A percentile compares a stretch with the other conserved stretches of the same genome.
phyloP scores from a whole-genome alignment of 2,113 vertebrate genomes.

The Sisor rabdophorus region DNA sequence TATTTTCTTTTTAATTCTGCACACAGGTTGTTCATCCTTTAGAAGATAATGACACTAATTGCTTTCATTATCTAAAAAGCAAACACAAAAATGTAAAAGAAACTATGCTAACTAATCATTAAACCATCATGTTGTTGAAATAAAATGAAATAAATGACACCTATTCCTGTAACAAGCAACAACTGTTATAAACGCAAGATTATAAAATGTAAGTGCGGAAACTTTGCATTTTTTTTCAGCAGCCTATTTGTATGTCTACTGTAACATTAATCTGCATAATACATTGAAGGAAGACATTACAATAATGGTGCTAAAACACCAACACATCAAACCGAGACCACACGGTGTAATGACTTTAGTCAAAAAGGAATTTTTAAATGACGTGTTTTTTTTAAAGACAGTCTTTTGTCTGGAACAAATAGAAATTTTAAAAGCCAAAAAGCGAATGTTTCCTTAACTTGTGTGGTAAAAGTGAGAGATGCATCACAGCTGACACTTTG shows the following conservation, averaged over 20 bases:
- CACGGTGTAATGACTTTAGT: no score
- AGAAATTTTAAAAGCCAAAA: neutral
- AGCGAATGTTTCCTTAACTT: neutral
- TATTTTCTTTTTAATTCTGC: neutral
- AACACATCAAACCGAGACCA: neutral
- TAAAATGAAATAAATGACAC: no score
- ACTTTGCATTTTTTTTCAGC: no score
- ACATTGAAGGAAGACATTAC: neutral
- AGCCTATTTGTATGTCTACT: neutral
- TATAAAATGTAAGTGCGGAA: no score
- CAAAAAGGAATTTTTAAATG: neutral
- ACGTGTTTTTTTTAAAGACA: no score
- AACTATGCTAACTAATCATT: no score
- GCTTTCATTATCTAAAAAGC: neutral
- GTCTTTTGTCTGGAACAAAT: no score
- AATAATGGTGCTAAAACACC: neutral
- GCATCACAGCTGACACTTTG: neutral
- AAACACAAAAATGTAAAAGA: no score
- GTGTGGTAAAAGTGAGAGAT: neutral
- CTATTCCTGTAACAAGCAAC: no score
- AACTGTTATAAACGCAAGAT: no score
- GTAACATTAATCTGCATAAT: neutral
- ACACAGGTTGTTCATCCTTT: conserved; percentile 34
- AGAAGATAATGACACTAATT: conserved; percentile 19
- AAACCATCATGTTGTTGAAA: no score